These are phyloP conservation scores for Cecidostiba fungosa DNA, from an alignment of 2,888 invertebrate species.

Conservation along the genomic window DNA sequence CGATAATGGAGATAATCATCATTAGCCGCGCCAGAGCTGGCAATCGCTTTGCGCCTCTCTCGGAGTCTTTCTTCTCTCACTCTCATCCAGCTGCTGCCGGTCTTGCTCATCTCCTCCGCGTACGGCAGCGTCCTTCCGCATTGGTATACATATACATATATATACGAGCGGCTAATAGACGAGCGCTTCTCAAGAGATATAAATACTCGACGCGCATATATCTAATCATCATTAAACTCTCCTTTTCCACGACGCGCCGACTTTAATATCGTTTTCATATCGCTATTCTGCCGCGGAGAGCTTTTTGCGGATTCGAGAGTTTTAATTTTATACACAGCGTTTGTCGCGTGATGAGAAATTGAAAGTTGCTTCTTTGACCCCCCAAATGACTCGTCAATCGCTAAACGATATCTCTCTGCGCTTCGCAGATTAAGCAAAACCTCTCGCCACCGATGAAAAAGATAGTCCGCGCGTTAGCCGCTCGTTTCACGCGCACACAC, in stretches of 20 bases:
- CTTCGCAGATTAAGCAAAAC: slow-evolving; percentile 5
- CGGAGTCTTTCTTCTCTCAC: slow-evolving; percentile 5
- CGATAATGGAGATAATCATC: slow-evolving; percentile 57
- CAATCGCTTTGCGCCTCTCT: slow-evolving; percentile 34
- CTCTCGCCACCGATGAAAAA: not conserved
- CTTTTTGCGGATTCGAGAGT: not conserved
- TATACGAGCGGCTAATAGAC: not conserved
- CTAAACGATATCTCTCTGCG: not conserved
- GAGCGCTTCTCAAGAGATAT: not conserved
- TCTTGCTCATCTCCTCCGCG: not conserved
- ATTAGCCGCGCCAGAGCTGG: slow-evolving; percentile 24
- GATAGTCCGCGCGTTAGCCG: not conserved
- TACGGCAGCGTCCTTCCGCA: not conserved
- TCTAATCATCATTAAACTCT: slow-evolving; percentile 58
- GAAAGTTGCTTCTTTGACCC: not conserved
- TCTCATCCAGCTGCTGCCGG: not conserved
- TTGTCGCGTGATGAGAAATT: not conserved
- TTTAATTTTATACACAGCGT: not conserved
- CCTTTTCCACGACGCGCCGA: slow-evolving; percentile 19
- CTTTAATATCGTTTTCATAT: slow-evolving; percentile 49
- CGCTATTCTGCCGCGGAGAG: not conserved
- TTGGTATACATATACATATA: not conserved
- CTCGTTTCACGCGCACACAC: not conserved
- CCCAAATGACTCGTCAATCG: not conserved
- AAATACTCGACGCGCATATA: slow-evolving; percentile 34